Evolutionary conservation across 2,797 vertebrate genomes (phyloP), one percentile per base, ranked within the genome.

Genomic region (Enteromius mattozi): DNA sequence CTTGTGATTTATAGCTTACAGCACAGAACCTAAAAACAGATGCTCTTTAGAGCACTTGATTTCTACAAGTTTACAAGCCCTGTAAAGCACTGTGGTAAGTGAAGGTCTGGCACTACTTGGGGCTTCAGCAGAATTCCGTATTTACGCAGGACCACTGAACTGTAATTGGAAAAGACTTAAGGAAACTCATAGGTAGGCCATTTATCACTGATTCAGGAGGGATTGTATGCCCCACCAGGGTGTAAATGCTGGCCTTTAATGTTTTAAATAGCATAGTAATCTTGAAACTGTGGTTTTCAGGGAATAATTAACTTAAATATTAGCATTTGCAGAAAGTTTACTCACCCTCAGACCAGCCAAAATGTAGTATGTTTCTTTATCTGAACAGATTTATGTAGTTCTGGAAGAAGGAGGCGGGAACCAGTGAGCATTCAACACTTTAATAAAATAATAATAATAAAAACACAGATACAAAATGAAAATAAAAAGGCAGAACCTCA

Each of bases 1-100:
- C 59, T 47, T 45, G 40, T 69, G 69, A 86, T 75, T 85, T 88
- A 86, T 80, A 56, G 63, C 79, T 85, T 56, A 85, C 54, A 81
- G 68, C 13, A 12, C n/a, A 70, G 30, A 51, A 80, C 17, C 74
- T 74, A 78, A 88, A 85, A 66, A 54, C 51, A 82, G 80, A 79
- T 70, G n/a, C 78, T 81, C 69, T 82, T 84, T 61, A 70, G 56
- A 78, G 27, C 74, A 56, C 63, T 68, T 79, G 76, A 63, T 77
- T 83, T 72, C 27, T 35, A 79, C 78, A 76, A 69, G 35, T 86
- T 85, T 72, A 63, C 54, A 66, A 81, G 59, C 33, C 16, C 61
- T 70, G 13, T 74, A 78, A 42, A 83, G 42, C 70, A 83, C 40
- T 40, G 76, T 8, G 0, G 35, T 75, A 88, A 65, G 63, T 80